These are phyloP conservation scores for Oxyteleia sp. DNA, from an alignment of 2,888 invertebrate species.

Conservation along the genomic window DNA sequence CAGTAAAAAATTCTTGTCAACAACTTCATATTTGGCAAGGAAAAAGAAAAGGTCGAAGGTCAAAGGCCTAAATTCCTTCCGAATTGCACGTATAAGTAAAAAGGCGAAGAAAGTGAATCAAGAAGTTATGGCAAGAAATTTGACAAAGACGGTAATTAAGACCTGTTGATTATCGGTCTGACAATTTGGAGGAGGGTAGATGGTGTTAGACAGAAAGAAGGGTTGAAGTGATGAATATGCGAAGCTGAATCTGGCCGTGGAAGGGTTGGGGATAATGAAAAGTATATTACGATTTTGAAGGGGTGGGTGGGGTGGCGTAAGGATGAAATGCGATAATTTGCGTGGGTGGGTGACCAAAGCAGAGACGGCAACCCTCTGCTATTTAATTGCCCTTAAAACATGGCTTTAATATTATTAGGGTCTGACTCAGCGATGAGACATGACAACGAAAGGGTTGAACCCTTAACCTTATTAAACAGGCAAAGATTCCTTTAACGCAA, in stretches of 20 bases:
- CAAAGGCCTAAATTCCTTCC: too few relatives aligned
- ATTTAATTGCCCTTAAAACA: too few relatives aligned
- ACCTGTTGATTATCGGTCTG: constrained; percentile 83
- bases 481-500: constrained; percentile 79
- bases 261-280: constrained; percentile 85
- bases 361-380: too few relatives aligned
- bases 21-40: too few relatives aligned
- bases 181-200: constrained; percentile 73
- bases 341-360: too few relatives aligned
- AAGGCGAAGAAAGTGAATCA: constrained; percentile 1
- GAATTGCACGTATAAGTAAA: too few relatives aligned
- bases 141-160: constrained; percentile 81
- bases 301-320: constrained; percentile 76
- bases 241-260: constrained; percentile 81
- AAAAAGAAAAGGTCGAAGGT: too few relatives aligned
- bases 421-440: constrained; percentile 78
- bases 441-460: constrained; percentile 83
- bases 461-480: constrained; percentile 82
- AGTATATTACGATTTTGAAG: constrained; percentile 83
- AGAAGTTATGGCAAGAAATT: constrained; percentile 27
- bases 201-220: constrained; percentile 78
- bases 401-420: constrained; percentile 87
- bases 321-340: too few relatives aligned
- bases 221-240: constrained; percentile 86
- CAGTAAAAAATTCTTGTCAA: too few relatives aligned